Base-by-base conservation (phyloP, 2,888 invertebrate species). In the Hirtodrosophila cameraria region DNA sequence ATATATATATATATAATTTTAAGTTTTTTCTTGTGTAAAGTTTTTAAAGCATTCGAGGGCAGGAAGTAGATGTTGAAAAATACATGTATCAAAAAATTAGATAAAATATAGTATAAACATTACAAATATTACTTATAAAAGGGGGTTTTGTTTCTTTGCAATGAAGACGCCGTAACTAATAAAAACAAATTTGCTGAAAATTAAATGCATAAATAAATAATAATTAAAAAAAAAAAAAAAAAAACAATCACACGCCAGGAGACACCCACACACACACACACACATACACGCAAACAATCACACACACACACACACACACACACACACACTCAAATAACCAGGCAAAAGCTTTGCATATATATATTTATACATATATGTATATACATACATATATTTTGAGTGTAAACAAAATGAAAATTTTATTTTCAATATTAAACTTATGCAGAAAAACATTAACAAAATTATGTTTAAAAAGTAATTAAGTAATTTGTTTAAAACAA, bases 31-130 rank as follows among this genome's bases (percentile, higher is more conserved):
- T 68, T 72, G 66, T 81, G 77, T 80, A 79, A 79, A 80, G 80
- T 86, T 85, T 23, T 79, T 81, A 81, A 81, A 86, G 81, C 85
- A 86, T 86, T 81, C 66, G 87, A 86, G 81, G 81, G 87, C 87
- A 81, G 85, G 87, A 81, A 81, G 81, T 84, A 81, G 81, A 81
- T 86, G 87, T 86, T 78, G 75, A 86, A 84, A 86, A 84, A 86
- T 81, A 86, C 80, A 75, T 74, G 61, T 84, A 86, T 86, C 64
- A 83, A 86, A 86, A 83, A 82, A 84, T 76, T 63, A 79, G 59
- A 36, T 83, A 71, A 78, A 81, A 60, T 53, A 75, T 77, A n/a
- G n/a, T n/a, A 58, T 18, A 57, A 65, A 65, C 38, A 65, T 77
- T 73, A 63, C 53, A 73, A 73, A 52, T 55, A 69, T 62, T 64